Evolutionary conservation across 2,888 invertebrate genomes (phyloP).

Genomic region (Eupelmus urozonus): DNA sequence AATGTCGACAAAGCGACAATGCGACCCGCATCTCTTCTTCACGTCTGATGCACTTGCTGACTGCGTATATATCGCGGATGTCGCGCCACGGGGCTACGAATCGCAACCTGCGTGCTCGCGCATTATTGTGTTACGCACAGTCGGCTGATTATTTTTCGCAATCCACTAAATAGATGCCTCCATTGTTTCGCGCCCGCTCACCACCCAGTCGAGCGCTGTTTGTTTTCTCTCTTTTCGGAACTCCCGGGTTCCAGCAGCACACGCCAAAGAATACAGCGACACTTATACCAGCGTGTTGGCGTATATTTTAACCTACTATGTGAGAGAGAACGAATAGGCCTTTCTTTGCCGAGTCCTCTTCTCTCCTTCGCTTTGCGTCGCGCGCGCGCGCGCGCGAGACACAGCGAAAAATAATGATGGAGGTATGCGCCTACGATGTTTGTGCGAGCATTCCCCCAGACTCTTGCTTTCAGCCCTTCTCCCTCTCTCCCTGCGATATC

Average conservation of each 20-base stretch:
- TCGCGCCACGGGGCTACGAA: background rate
- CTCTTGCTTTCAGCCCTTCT: background rate
- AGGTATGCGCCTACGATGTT: background rate
- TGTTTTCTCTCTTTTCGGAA: background rate
- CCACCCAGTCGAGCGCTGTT: background rate
- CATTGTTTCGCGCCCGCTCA: slow-evolving; percentile 47
- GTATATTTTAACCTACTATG: slow-evolving; percentile 37
- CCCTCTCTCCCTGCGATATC: background rate
- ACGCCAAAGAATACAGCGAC: no score
- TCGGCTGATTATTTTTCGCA: slow-evolving; percentile 72
- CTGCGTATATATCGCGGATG: slow-evolving; percentile 40
- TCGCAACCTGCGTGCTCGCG: no score
- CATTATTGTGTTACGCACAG: slow-evolving; percentile 24
- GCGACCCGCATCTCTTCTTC: slow-evolving; percentile 29
- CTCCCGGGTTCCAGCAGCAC: background rate
- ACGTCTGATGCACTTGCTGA: slow-evolving; percentile 30
- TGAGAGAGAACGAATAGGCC: no score
- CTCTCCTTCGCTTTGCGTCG: background rate
- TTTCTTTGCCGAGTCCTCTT: no score
- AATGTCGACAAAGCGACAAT: slow-evolving; percentile 10
- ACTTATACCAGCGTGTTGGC: background rate
- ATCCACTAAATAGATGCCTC: slow-evolving; percentile 73
- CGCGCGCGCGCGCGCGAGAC: background rate
- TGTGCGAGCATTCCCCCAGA: background rate
- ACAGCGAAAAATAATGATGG: slow-evolving; percentile 35